Evolutionary conservation across 2,888 invertebrate species (phyloP).

Genomic region (Lymantria dispar): DNA sequence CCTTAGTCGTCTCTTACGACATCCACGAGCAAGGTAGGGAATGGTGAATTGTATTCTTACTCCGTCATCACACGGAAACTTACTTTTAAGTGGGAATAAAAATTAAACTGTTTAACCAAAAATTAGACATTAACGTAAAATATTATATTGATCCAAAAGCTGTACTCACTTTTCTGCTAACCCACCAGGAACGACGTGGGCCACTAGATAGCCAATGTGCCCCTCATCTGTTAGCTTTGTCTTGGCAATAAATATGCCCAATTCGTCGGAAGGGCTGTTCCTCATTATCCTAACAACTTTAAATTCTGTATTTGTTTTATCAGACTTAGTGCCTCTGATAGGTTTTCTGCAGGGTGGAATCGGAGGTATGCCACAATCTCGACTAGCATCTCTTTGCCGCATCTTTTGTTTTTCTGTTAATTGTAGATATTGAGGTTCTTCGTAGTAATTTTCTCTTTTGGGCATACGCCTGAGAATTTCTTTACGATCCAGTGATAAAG

Average conservation of each 20-base stretch:
- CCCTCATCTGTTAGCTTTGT: constrained; percentile 83
- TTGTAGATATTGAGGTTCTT: constrained; percentile 71
- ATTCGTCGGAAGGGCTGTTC: constrained; percentile 82
- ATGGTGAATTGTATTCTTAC: too few species aligned
- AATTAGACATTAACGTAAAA: not conserved
- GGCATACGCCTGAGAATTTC: constrained; percentile 78
- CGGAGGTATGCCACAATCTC: constrained; percentile 73
- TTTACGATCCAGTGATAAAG: constrained; percentile 79
- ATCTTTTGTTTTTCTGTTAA: constrained; percentile 77
- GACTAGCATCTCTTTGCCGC: constrained; percentile 68
- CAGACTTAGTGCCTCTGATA: constrained; percentile 50
- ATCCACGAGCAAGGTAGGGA: too few species aligned
- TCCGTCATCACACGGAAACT: too few species aligned
- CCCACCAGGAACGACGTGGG: constrained; percentile 87
- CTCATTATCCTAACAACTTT: constrained; percentile 82
- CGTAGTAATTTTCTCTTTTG: constrained; percentile 58
- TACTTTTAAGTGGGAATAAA: not conserved
- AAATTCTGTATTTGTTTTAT: constrained; percentile 58
- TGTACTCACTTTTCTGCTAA: constrained; percentile 84
- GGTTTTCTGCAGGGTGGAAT: constrained; percentile 74
- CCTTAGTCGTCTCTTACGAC: too few species aligned
- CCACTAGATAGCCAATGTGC: constrained; percentile 86
- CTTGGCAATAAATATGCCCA: constrained; percentile 88
- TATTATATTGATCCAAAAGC: too few species aligned
- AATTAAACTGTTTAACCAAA: not conserved